A percentile compares a stretch with the other conserved stretches of the same genome.
These are phyloP conservation scores for Leucoma salicis DNA, from an alignment of 2,888 invertebrate species.

Conservation along the genomic window DNA sequence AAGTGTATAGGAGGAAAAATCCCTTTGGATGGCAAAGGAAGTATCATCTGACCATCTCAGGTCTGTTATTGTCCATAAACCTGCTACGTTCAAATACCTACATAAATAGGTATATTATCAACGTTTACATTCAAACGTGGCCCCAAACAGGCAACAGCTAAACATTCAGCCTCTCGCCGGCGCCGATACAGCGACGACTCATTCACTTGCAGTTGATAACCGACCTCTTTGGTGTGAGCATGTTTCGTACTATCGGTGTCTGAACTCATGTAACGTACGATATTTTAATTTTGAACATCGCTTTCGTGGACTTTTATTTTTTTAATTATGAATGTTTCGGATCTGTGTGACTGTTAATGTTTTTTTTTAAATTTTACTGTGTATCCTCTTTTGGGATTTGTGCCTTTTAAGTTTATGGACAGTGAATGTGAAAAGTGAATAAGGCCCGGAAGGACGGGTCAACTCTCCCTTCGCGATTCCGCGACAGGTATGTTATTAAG, in stretches of 20 bases:
- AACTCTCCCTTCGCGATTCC: conserved; percentile 53
- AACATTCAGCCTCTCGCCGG: conserved; percentile 58
- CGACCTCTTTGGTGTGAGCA: conserved; percentile 56
- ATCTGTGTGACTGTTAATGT: conserved; percentile 26
- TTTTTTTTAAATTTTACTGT: conserved; percentile 27
- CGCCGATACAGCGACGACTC: conserved; percentile 32
- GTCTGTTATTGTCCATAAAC: too few species aligned
- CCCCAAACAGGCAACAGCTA: conserved; percentile 33
- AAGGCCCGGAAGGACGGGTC: conserved; percentile 60
- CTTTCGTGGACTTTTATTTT: conserved; percentile 13
- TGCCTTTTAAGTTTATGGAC: conserved; percentile 29
- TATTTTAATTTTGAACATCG: conserved; percentile 21
- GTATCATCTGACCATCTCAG: too few species aligned
- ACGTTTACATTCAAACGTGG: conserved; percentile 42
- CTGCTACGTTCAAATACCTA: too few species aligned
- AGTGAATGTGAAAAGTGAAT: conserved; percentile 64
- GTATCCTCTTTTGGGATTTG: conserved; percentile 24
- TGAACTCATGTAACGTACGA: conserved; percentile 28
- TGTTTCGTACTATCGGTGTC: conserved; percentile 43
- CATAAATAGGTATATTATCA: too few species aligned
- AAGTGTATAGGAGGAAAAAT: too few species aligned
- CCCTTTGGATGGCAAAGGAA: too few species aligned
- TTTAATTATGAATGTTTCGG: conserved; percentile 18
- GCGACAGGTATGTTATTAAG: conserved; percentile 56
- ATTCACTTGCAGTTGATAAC: conserved; percentile 59